Percentiles rank a stretch among this genome's conserved stretches.
Conservation (phyloP, 2,888 invertebrate genomes). For the Nomada hirtipes region DNA sequence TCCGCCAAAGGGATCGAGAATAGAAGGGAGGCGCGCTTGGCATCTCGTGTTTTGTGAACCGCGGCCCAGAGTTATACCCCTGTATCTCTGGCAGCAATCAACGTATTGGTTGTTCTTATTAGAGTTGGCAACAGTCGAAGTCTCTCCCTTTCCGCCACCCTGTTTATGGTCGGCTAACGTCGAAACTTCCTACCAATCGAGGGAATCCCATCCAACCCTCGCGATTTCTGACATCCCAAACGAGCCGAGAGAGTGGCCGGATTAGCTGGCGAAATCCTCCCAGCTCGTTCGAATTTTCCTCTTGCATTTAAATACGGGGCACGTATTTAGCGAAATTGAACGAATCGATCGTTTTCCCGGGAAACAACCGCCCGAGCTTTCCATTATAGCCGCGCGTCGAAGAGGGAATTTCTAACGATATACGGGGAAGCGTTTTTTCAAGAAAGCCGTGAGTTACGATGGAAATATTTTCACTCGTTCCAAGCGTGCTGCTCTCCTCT, state of each 20-base stretch:
- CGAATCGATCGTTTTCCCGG: background rate
- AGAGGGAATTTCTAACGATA: constrained; percentile 60
- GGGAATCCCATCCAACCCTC: constrained; percentile 26
- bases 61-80: constrained; percentile 68
- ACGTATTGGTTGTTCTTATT: constrained; percentile 81
- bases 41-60: constrained; percentile 78
- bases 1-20: constrained; percentile 35
- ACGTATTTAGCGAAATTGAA: background rate
- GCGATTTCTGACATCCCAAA: constrained; percentile 44
- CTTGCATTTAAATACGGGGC: background rate
- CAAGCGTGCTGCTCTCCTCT: constrained; percentile 58
- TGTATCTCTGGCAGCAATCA: constrained; percentile 77
- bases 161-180: constrained; percentile 68
- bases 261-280: constrained; percentile 43
- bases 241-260: constrained; percentile 54
- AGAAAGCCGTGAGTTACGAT: constrained; percentile 69
- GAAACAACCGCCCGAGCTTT: background rate
- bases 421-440: constrained; percentile 48
- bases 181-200: constrained; percentile 59
- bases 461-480: constrained; percentile 72
- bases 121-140: constrained; percentile 78
- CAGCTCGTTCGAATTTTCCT: constrained; percentile 1
- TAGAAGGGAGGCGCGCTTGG: constrained; percentile 66
- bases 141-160: constrained; percentile 59
- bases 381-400: constrained; percentile 4